These are phyloP conservation scores for Allolobophora icterica DNA, from an alignment of 2,888 invertebrate species.

Conservation along the genomic window DNA sequence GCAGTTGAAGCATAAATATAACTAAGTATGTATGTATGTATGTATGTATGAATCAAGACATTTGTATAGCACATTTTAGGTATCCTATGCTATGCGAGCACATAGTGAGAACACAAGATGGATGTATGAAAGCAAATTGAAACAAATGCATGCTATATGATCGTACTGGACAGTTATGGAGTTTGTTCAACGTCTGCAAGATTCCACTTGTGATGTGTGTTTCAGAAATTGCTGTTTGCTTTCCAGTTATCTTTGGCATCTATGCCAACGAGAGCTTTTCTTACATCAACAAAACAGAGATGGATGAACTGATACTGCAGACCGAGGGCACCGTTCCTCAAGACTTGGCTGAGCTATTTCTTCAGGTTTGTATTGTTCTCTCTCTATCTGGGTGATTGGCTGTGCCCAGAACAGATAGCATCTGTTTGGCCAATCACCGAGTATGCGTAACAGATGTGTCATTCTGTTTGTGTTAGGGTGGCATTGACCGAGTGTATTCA, in stretches of 20 bases:
- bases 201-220: not conserved
- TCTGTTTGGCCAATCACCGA: not conserved
- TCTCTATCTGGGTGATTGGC: not conserved
- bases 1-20: no score
- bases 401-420: not conserved
- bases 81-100: no score
- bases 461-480: not conserved
- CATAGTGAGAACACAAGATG: no score
- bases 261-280: constrained; percentile 82
- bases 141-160: not conserved
- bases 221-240: constrained; percentile 5
- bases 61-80: no score
- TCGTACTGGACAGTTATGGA: not conserved
- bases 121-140: no score
- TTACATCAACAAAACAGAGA: constrained; percentile 78
- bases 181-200: not conserved
- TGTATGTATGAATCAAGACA: no score
- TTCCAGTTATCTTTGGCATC: constrained; percentile 81
- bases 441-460: not conserved
- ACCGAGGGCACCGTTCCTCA: constrained; percentile 68
- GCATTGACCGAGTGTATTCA: no score
- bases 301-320: constrained; percentile 69
- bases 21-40: no score
- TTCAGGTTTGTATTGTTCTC: constrained; percentile 62
- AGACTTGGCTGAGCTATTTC: constrained; percentile 66